A percentile compares a stretch with the other conserved stretches of the same genome.
Conservation (phyloP, 2,888 invertebrate species). For the Macrophya annulata region DNA sequence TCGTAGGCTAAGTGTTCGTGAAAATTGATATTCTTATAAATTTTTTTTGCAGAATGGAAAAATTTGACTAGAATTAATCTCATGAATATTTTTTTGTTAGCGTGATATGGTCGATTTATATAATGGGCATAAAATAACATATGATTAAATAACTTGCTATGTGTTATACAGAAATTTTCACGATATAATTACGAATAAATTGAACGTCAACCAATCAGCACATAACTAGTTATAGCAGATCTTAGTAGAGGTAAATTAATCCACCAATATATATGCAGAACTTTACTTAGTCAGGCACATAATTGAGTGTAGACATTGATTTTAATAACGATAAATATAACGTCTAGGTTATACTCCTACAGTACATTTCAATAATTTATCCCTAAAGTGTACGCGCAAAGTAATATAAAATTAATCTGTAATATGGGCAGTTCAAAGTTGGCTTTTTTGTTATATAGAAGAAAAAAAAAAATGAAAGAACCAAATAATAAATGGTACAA, state of each 20-base stretch:
- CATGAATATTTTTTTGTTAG: background rate
- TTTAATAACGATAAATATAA: background rate
- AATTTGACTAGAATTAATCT: background rate
- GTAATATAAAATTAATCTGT: background rate
- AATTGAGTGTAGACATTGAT: background rate
- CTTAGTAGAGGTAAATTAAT: background rate
- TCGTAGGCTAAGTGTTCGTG: background rate
- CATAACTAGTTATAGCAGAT: background rate
- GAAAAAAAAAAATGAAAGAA: background rate
- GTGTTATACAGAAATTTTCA: background rate
- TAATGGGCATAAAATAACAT: background rate
- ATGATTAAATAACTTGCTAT: slow-evolving; percentile 8
- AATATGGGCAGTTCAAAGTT: background rate
- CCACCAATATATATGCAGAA: background rate
- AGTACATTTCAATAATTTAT: background rate
- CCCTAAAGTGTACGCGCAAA: background rate
- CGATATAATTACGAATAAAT: background rate
- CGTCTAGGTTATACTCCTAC: background rate
- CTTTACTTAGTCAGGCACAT: background rate
- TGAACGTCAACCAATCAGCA: background rate
- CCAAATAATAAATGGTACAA: background rate
- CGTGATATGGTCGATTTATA: background rate
- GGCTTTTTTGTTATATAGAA: background rate
- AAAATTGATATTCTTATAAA: background rate
- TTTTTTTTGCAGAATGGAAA: background rate